phyloP scores from a whole-genome alignment of 2,797 vertebrate genomes.

The Emydoidea blandingii region DNA sequence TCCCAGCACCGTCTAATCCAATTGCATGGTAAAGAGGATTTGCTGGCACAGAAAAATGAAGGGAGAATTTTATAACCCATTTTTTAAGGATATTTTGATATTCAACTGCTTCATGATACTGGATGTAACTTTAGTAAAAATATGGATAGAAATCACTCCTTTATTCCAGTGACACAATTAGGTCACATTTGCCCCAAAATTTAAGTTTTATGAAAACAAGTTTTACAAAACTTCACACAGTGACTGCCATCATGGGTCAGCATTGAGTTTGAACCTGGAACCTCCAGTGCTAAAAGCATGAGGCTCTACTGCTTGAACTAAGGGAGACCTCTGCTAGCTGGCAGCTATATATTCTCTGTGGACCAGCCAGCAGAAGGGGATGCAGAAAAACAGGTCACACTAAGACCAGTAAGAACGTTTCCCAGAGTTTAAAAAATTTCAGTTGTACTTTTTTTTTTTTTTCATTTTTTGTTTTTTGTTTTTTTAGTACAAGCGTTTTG shows the following conservation, averaged over 20 bases:
- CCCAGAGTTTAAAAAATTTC: background rate
- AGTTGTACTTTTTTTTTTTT: background rate
- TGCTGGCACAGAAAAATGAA: constrained; percentile 14
- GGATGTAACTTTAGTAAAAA: background rate
- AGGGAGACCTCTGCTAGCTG: background rate
- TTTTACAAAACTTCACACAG: background rate
- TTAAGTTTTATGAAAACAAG: background rate
- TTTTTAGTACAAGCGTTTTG: background rate
- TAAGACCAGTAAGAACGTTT: background rate
- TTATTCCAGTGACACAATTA: background rate
- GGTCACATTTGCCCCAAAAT: background rate
- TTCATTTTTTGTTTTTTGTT: too few species aligned
- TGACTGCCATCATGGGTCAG: background rate
- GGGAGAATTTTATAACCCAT: background rate
- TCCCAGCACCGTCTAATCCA: background rate
- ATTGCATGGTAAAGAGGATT: constrained; percentile 34
- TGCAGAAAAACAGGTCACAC: background rate
- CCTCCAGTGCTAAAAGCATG: background rate
- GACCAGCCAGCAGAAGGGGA: background rate
- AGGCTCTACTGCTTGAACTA: background rate
- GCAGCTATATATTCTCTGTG: background rate
- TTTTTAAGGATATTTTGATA: constrained; percentile 6
- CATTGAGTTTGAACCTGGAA: background rate
- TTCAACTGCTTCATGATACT: background rate
- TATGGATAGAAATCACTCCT: too few species aligned